Percentiles rank a stretch among this genome's conserved stretches.
These are phyloP conservation scores for Cromileptes altivelis DNA, from an alignment of 2,113 vertebrate genomes.

Conservation along the genomic window DNA sequence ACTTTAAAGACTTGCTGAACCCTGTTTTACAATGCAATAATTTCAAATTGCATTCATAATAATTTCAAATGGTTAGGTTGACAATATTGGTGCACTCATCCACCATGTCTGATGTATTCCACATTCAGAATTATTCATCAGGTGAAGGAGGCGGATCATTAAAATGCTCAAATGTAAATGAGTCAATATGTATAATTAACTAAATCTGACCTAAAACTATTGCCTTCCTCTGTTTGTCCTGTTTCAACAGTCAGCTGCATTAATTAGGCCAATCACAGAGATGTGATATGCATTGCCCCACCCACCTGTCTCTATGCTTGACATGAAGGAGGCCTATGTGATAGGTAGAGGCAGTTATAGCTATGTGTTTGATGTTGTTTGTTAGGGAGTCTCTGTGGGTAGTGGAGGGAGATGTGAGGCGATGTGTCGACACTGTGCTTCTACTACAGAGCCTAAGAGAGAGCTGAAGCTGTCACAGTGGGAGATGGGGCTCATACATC, in stretches of 20 bases:
- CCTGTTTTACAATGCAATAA: no score
- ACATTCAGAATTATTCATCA: neutral
- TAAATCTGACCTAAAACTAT: neutral
- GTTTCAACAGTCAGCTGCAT: neutral
- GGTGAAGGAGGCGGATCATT: neutral
- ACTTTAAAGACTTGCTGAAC: no score
- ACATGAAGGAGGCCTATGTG: neutral
- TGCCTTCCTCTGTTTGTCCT: neutral
- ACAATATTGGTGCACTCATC: neutral
- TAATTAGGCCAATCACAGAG: conserved; percentile 2
- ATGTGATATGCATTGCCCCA: neutral
- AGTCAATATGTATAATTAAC: neutral
- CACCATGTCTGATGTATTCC: neutral
- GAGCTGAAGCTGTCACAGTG: conserved; percentile 19
- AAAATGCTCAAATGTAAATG: neutral
- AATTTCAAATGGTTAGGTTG: no score
- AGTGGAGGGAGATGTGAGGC: conserved; percentile 6
- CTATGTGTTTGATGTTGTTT: conserved; percentile 35
- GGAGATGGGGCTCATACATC: neutral
- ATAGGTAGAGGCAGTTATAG: conserved; percentile 11
- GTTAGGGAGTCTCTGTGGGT: conserved; percentile 23
- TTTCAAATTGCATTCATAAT: no score
- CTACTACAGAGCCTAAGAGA: conserved; percentile 3
- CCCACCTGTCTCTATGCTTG: neutral
- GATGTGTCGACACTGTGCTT: conserved; percentile 4